Conservation (phyloP, 2,888 invertebrate species). For the Xylophagus ater region DNA sequence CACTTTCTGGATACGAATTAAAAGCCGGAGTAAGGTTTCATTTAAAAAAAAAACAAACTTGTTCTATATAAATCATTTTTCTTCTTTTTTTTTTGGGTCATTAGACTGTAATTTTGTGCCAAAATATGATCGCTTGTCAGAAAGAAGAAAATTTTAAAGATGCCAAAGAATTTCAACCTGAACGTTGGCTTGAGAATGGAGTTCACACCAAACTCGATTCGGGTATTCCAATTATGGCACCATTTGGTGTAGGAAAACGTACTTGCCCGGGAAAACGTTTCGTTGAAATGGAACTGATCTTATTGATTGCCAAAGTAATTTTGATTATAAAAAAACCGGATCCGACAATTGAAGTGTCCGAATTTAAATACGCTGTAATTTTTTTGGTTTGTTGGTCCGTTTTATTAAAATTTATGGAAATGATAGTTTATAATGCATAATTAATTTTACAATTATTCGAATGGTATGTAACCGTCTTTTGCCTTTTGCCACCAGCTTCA, state of each 20-base stretch:
- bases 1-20: slow-evolving; percentile 56
- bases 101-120: slow-evolving; percentile 68
- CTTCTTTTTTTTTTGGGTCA: slow-evolving; percentile 21
- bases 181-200: slow-evolving; percentile 58
- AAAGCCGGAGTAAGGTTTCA: slow-evolving; percentile 62
- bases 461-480: no score
- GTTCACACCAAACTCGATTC: slow-evolving; percentile 37
- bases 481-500: no score
- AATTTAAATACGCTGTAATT: no score
- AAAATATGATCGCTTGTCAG: slow-evolving; percentile 71
- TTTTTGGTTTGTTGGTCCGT: no score
- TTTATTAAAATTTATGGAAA: no score
- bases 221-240: slow-evolving; percentile 57
- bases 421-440: no score
- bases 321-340: no score
- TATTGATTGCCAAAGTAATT: slow-evolving; percentile 59
- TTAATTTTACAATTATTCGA: no score
- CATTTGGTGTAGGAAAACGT: slow-evolving; percentile 69
- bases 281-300: slow-evolving; percentile 63
- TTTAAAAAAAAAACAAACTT: no score
- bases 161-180: slow-evolving; percentile 59
- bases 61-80: no score
- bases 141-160: slow-evolving; percentile 63
- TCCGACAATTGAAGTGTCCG: no score
- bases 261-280: slow-evolving; percentile 80